These are phyloP conservation scores for Synergus gifuensis DNA, from an alignment of 2,888 invertebrate genomes.

Conservation along the genomic window DNA sequence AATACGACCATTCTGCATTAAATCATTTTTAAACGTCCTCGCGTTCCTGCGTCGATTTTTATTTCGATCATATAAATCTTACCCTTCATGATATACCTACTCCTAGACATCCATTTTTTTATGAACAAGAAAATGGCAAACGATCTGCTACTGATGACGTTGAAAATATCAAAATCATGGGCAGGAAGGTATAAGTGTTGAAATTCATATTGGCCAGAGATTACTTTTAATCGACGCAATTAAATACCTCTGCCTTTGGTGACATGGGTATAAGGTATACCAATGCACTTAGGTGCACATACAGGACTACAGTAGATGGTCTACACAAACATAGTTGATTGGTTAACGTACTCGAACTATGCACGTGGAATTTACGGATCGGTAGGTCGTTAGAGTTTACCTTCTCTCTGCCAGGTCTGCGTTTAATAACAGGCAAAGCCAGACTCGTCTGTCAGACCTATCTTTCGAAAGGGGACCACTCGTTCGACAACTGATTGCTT, in stretches of 20 bases:
- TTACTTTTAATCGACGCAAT: neutral
- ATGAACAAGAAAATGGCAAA: neutral
- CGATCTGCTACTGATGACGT: neutral
- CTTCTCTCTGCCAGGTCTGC: slow-evolving; percentile 44
- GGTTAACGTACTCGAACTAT: slow-evolving; percentile 60
- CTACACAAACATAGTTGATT: slow-evolving; percentile 23
- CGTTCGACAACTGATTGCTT: slow-evolving; percentile 27
- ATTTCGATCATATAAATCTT: slow-evolving; percentile 61
- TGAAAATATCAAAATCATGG: too few relatives aligned
- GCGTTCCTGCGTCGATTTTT: slow-evolving; percentile 64
- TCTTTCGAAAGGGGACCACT: neutral
- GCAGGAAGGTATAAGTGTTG: neutral
- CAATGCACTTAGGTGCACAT: slow-evolving; percentile 10
- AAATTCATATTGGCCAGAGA: neutral
- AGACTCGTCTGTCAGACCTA: slow-evolving; percentile 36
- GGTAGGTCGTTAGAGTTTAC: slow-evolving; percentile 60
- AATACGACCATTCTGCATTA: slow-evolving; percentile 62
- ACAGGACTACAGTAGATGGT: neutral
- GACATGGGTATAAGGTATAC: slow-evolving; percentile 1
- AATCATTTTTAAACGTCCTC: slow-evolving; percentile 71
- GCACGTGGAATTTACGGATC: slow-evolving; percentile 59
- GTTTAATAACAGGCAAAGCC: slow-evolving; percentile 45
- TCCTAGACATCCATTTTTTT: neutral
- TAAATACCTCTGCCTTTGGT: slow-evolving; percentile 10
- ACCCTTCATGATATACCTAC: neutral